Conservation (phyloP, 1,140 invertebrate genomes). For the Drosophila dunni region DNA sequence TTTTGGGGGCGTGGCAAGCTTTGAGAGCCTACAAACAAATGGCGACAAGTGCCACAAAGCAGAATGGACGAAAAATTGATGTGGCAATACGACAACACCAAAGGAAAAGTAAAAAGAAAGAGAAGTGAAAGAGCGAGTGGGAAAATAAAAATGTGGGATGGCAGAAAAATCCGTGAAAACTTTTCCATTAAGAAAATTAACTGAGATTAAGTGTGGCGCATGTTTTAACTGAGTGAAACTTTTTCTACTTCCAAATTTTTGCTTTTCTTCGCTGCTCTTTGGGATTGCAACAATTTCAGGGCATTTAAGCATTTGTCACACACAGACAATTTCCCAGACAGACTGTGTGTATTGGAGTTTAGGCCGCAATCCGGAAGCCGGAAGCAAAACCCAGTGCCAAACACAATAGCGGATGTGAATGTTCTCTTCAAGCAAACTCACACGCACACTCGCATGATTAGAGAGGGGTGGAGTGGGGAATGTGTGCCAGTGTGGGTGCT, state of each 20-base stretch:
- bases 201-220: slow-evolving; percentile 77
- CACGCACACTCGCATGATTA: slow-evolving; percentile 1
- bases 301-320: slow-evolving; percentile 80
- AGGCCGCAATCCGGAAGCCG: slow-evolving; percentile 53
- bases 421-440: background rate
- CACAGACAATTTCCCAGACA: slow-evolving; percentile 38
- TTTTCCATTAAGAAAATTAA: slow-evolving; percentile 83
- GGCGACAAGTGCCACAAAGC: slow-evolving; percentile 34
- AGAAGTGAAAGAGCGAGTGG: slow-evolving; percentile 4
- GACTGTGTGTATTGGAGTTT: background rate
- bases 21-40: slow-evolving; percentile 18
- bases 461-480: slow-evolving; percentile 13
- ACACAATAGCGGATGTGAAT: slow-evolving; percentile 51
- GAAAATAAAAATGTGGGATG: slow-evolving; percentile 21
- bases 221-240: slow-evolving; percentile 52
- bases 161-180: slow-evolving; percentile 60
- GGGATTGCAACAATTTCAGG: slow-evolving; percentile 68
- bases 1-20: background rate
- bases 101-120: slow-evolving; percentile 7
- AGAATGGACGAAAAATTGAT: slow-evolving; percentile 26
- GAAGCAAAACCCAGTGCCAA: slow-evolving; percentile 17
- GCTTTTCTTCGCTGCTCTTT: slow-evolving; percentile 15
- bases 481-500: slow-evolving; percentile 59
- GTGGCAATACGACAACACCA: slow-evolving; percentile 14
- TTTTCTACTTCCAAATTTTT: slow-evolving; percentile 9